Percentiles rank a stretch among this genome's conserved stretches.
phyloP scores from a whole-genome alignment of 2,888 invertebrate genomes.

The Eustalomyia histrio region DNA sequence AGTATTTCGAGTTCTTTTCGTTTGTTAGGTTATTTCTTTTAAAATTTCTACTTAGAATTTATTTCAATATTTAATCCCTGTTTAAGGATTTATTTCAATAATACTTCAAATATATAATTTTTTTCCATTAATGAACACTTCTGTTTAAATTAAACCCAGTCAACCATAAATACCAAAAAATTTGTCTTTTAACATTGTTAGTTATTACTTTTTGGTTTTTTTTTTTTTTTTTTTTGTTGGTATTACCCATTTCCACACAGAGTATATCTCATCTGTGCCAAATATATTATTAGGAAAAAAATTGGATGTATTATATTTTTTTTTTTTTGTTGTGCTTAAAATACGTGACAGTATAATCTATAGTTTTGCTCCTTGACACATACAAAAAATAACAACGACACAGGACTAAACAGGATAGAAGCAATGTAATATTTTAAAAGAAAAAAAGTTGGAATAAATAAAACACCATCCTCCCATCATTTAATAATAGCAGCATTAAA shows the following conservation, averaged over 20 bases:
- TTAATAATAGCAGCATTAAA: neutral
- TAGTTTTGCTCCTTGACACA: conserved; percentile 60
- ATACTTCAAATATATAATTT: conserved; percentile 21
- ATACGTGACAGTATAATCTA: conserved; percentile 61
- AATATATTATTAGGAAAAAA: conserved; percentile 37
- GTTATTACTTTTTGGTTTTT: conserved; percentile 7
- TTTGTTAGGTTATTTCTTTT: too few relatives aligned
- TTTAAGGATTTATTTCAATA: neutral
- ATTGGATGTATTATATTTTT: neutral
- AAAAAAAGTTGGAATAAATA: conserved; percentile 2
- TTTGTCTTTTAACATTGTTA: conserved; percentile 6
- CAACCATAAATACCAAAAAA: conserved; percentile 49
- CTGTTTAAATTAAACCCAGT: conserved; percentile 52
- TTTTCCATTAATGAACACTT: conserved; percentile 50
- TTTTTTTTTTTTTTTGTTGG: too few relatives aligned
- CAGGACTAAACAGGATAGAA: neutral
- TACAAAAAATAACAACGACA: conserved; percentile 6
- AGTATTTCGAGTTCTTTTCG: too few relatives aligned
- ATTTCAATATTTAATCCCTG: neutral
- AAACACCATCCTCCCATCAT: neutral
- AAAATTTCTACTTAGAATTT: too few relatives aligned
- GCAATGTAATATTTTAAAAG: neutral
- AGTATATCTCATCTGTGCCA: conserved; percentile 42
- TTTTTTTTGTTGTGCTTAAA: conserved; percentile 25
- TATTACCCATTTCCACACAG: neutral